These are phyloP conservation scores for Mylabris phalerata DNA, from an alignment of 1,140 invertebrate species.

Conservation along the genomic window DNA sequence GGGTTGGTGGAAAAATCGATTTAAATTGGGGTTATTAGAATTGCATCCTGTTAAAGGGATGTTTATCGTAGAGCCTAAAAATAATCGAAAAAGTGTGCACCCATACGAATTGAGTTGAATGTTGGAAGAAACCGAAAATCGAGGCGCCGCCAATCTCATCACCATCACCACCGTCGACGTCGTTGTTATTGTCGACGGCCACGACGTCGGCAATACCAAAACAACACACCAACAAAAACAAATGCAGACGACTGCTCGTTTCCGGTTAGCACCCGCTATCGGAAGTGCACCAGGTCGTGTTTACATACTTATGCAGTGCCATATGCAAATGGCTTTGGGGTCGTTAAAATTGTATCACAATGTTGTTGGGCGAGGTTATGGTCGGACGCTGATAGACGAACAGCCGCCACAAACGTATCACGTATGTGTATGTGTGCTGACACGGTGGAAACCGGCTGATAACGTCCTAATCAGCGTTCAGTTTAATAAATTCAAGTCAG, in stretches of 20 bases:
- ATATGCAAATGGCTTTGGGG: slow-evolving; percentile 28
- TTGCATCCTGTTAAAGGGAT: too few relatives aligned
- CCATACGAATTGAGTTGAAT: too few relatives aligned
- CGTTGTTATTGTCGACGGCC: too few relatives aligned
- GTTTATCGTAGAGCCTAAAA: too few relatives aligned
- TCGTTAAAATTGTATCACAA: slow-evolving; percentile 27
- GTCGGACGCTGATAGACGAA: slow-evolving; percentile 12
- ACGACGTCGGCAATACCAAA: too few relatives aligned
- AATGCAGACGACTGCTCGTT: slow-evolving; percentile 29
- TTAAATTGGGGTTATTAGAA: too few relatives aligned
- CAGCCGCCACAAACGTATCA: background rate
- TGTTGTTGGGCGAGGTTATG: slow-evolving; percentile 24
- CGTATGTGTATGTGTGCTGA: background rate
- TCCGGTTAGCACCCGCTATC: slow-evolving; percentile 34
- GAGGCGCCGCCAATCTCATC: too few relatives aligned
- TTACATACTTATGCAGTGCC: slow-evolving; percentile 30
- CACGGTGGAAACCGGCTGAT: slow-evolving; percentile 7
- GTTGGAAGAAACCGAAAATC: too few relatives aligned
- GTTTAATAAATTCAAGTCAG: too few relatives aligned
- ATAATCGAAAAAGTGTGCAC: too few relatives aligned
- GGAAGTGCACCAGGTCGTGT: slow-evolving; percentile 35
- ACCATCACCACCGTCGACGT: too few relatives aligned
- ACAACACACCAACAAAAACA: slow-evolving; percentile 8
- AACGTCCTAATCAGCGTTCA: slow-evolving; percentile 4
- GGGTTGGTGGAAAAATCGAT: too few relatives aligned